Evolutionary conservation across 2,888 invertebrate genomes (phyloP), one percentile per base, ranked within the genome.

Genomic region (Notodonta dromedarius): DNA sequence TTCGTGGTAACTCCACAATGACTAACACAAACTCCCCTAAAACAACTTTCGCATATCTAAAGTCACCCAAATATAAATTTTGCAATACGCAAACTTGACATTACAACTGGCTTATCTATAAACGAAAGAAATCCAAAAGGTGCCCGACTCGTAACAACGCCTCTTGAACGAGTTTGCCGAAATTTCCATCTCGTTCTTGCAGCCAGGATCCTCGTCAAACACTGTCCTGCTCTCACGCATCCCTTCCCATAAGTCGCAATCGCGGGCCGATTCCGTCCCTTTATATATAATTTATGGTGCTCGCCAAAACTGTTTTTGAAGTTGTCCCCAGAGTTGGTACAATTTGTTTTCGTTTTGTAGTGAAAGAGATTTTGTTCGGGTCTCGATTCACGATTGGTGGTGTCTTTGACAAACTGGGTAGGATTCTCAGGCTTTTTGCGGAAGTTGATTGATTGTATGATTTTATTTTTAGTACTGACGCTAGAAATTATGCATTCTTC

Each of bases 281-380:
- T 73, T 73, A 73, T 74, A 75, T 76, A 68, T 74, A 73, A 73
- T 75, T 75, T 73, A 77, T 74, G 73, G 73, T 70, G 60, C 61
- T 56, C 67, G 68, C 71, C 62, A 69, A 73, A 77, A 79, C 72
- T 72, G 74, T 76, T 73, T 75, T 71, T 66, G 71, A 75, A 77
- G 69, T 68, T 73, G 64, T 68, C 59, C 60, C 62, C 56, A 56
- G 57, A 65, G 65, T 63, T 67, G 59, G 63, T 67, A 68, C 69
- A 65, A 74, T 73, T 74, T 74, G 71, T 71, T 76, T 77, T 70
- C 70, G 65, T 65, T 65, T 62, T 61, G 55, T 61, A 57, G 60
- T 56, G 67, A 71, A 69, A 73, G 72, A 63, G 68, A 70, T 72
- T 73, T 70, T 59, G 59, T 58, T 50, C 51, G 61, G 66, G 61